Evolutionary conservation across 1,140 invertebrate genomes (phyloP), one percentile per base, ranked within the genome.

Genomic region (Plectrocnemia conspersa): DNA sequence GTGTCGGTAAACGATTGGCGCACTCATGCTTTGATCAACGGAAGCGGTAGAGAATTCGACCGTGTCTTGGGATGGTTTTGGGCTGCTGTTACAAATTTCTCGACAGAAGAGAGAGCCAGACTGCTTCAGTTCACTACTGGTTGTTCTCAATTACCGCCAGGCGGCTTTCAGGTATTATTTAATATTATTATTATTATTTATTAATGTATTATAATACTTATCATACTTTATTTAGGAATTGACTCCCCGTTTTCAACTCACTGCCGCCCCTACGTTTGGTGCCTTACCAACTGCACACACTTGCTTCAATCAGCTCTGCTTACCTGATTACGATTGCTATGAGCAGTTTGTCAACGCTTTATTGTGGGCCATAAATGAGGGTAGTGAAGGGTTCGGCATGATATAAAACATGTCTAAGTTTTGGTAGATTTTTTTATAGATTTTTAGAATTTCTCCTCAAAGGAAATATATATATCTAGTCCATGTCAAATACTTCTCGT

Each of bases 241-340:
- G 1, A 89, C 84, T 70, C 93, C 93, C 1, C 82, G 88, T 42
- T 94, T 96, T 74, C 91, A 94, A 71, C 88, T 97, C 36, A 90
- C 88, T 18, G 86, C 91, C 10, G 85, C 90, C 41, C 89, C 89
- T 7, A 91, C 89, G 35, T 92, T 87, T 75, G 91, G 89, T 33
- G 91, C 88, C 68, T 74, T 96, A 65, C 93, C 93, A 32, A 93
- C 91, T 16, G 92, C 93, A 38, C 92, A 96, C 71, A 95, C 92
- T 36, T 95, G 91, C 77, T 97, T 97, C 72, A 96, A 97, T 81
- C 92, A 96, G 74, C 80, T 97, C 33, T 96, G 93, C 74, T 78
- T 97, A 64, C 93, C 93, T 15, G 91, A 93, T 72, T 96, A 96
- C 73, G 91, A 95, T 65, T 85, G 81, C 63, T 96, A 94, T 71